Evolutionary conservation across 2,888 invertebrate species (phyloP), one percentile per base, ranked within the genome.

Genomic region (Agrochola macilenta): DNA sequence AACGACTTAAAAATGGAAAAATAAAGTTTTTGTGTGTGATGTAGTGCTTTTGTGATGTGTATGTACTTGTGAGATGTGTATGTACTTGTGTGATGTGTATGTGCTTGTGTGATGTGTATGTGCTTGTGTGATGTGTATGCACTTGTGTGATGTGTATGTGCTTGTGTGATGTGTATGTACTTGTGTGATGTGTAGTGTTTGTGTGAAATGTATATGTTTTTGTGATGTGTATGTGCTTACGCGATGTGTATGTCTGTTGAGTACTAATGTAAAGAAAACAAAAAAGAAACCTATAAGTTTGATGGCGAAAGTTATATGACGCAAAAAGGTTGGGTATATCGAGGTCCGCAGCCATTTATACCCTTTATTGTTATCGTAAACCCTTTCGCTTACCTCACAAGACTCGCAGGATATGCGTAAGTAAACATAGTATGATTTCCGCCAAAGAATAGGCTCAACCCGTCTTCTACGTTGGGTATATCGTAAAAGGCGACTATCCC

Each of bases 291-390:
- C 17, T 26, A 26, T 70, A 63, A 52, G 61, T 70, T 83, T 71
- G 71, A 69, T 26, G n/a, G n/a, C 9, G n/a, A 69, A 82, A 69
- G 61, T 54, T 81, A 70, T 65, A 64, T 35, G 43, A 57, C 49
- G 30, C 60, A 68, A 81, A 74, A 82, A 68, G 70, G 82, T 71
- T 68, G 39, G 9, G 12, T 66, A 52, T 64, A 49, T 35, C 60
- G 63, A 30, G 60, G 54, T 69, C 69, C 39, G 69, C 43, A 43
- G 57, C 64, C 86, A 73, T 87, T 83, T 78, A 74, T 69, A 52
- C 43, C 65, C 46, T 83, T 70, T 83, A 86, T 65, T 76, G 79
- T 74, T 78, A 84, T 70, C 79, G 72, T 72, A 74, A 83, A 83
- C 83, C 69, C 57, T 86, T 85, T 73, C 68, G 82, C 63, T 85